phyloP scores from a whole-genome alignment of 1,140 invertebrate genomes.

The Sarcophaga peregrina region DNA sequence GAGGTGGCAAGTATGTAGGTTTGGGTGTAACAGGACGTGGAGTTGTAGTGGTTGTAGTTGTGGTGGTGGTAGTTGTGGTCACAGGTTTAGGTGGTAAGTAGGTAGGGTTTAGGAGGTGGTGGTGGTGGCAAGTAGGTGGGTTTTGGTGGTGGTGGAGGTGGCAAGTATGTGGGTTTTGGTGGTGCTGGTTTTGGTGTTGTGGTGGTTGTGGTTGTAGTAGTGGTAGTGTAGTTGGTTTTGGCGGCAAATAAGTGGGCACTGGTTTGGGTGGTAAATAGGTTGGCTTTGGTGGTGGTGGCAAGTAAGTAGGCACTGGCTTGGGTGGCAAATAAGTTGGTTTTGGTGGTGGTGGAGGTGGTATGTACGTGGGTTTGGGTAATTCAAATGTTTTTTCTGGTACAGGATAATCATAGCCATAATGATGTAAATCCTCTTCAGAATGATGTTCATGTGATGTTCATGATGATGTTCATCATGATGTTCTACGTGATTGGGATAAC shows the following conservation, averaged over 20 bases:
- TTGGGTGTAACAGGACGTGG: slow-evolving; percentile 43
- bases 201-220: slow-evolving; percentile 44
- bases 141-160: slow-evolving; percentile 46
- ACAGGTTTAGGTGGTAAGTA: slow-evolving; percentile 51
- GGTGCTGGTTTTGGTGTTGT: slow-evolving; percentile 47
- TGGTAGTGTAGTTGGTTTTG: slow-evolving; percentile 41
- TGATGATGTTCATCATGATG: slow-evolving; percentile 47
- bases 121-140: slow-evolving; percentile 38
- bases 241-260: slow-evolving; percentile 50
- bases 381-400: slow-evolving; percentile 56
- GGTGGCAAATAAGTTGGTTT: slow-evolving; percentile 53
- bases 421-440: slow-evolving; percentile 48
- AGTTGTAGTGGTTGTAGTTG: slow-evolving; percentile 41
- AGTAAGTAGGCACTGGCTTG: background rate
- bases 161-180: slow-evolving; percentile 43
- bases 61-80: slow-evolving; percentile 49
- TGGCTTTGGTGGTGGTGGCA: slow-evolving; percentile 44
- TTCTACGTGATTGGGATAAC: slow-evolving; percentile 29
- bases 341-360: slow-evolving; percentile 41
- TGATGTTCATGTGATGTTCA: slow-evolving; percentile 52
- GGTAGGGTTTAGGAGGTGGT: slow-evolving; percentile 47
- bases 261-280: slow-evolving; percentile 44
- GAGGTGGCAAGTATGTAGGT: slow-evolving; percentile 49
- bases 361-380: slow-evolving; percentile 47
- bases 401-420: slow-evolving; percentile 58